Percentiles rank a stretch among this genome's conserved stretches.
Evolutionary conservation across 2,113 vertebrate genomes (phyloP).

Genomic region (Megaceryle maxima): DNA sequence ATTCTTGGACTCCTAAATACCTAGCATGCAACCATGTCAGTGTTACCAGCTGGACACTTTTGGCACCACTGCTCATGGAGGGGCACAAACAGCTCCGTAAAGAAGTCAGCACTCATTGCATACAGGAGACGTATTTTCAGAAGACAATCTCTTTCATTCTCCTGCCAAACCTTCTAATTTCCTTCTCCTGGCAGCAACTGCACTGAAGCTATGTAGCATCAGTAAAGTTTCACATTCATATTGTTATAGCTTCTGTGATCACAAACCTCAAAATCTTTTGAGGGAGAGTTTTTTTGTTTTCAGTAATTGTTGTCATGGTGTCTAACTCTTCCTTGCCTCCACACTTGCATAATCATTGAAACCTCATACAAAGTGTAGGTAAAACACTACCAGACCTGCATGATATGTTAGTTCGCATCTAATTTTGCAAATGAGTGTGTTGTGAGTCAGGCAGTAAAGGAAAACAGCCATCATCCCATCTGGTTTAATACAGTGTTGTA

Average conservation of each 20-base stretch:
- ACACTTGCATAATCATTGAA: neutral
- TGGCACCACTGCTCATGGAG: neutral
- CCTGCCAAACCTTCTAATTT: neutral
- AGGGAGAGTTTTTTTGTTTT: neutral
- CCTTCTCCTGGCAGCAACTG: neutral
- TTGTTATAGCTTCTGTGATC: neutral
- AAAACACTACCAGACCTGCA: neutral
- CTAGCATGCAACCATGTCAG: neutral
- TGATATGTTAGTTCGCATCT: neutral
- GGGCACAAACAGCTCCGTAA: neutral
- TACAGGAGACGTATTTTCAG: neutral
- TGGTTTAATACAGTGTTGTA: neutral
- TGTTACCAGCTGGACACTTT: neutral
- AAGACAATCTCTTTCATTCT: neutral
- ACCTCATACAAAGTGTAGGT: neutral
- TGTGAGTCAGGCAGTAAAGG: constrained; percentile 29
- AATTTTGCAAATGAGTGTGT: neutral
- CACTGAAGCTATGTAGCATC: neutral
- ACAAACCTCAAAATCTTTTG: neutral
- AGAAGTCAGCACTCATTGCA: neutral
- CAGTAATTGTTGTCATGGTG: neutral
- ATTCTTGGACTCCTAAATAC: neutral
- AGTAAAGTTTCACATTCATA: neutral
- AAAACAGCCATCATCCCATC: constrained; percentile 5
- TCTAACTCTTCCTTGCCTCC: neutral